Conservation (phyloP, 92 coral and sea anemone genomes). For the Phymanthus crucifer region DNA sequence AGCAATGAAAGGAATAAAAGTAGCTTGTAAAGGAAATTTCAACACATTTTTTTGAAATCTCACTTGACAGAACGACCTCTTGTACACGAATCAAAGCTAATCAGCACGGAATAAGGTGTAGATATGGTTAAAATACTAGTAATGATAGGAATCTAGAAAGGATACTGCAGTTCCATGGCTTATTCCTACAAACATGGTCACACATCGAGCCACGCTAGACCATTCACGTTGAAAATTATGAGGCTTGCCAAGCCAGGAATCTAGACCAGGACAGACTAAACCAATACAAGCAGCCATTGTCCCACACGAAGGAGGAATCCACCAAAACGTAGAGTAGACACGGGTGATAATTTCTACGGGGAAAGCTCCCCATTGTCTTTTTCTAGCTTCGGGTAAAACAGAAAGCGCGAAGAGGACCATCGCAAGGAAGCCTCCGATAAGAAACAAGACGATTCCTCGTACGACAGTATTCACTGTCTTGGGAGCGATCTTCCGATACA, state of each 20-base stretch:
- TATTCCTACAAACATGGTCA: constrained; percentile 90
- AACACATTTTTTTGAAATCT: background rate
- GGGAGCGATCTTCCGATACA: constrained; percentile 80
- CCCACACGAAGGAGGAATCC: constrained; percentile 98
- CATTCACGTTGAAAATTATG: constrained; percentile 90
- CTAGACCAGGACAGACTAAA: constrained; percentile 86
- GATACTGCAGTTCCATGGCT: constrained; percentile 99
- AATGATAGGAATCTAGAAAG: constrained; percentile 44
- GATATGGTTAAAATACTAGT: background rate
- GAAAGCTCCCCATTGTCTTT: constrained; percentile 72
- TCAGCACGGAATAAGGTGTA: background rate
- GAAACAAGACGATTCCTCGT: constrained; percentile 85
- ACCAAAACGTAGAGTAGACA: constrained; percentile 87
- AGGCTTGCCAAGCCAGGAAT: constrained; percentile 93
- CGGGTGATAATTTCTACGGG: constrained; percentile 77
- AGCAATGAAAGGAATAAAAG: background rate
- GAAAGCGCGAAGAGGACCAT: constrained; percentile 85
- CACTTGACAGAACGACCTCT: constrained; percentile 2
- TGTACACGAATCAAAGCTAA: background rate
- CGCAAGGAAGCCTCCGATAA: constrained; percentile 90
- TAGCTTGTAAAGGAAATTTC: background rate
- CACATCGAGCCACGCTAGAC: constrained; percentile 97
- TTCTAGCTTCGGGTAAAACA: constrained; percentile 79
- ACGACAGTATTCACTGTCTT: constrained; percentile 84
- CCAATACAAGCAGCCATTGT: constrained; percentile 92